A percentile compares a stretch with the other conserved stretches of the same genome.
phyloP scores from a whole-genome alignment of 2,797 vertebrate genomes.

The Liasis olivaceus region DNA sequence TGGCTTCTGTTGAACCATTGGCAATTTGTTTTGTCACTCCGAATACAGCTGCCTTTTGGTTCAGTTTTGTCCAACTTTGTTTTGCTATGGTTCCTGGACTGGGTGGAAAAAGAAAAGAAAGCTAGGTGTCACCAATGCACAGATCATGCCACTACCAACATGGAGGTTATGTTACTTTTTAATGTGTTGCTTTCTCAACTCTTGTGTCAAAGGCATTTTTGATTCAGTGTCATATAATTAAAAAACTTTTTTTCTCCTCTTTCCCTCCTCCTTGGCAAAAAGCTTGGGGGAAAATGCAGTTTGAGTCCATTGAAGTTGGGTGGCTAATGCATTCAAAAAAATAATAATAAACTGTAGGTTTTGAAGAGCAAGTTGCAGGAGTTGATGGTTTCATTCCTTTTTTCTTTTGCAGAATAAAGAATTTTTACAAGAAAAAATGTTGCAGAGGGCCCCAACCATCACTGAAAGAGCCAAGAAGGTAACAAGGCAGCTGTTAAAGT shows the following conservation, averaged over 20 bases:
- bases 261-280: neutral
- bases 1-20: neutral
- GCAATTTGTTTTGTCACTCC: neutral
- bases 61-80: neutral
- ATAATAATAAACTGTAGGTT: constrained; percentile 23
- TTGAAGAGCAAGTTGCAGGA: constrained; percentile 32
- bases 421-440: constrained; percentile 92
- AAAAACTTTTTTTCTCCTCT: neutral
- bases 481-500: constrained; percentile 17
- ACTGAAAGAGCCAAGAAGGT: constrained; percentile 95
- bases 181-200: neutral
- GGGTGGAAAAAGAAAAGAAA: neutral
- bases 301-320: neutral
- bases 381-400: neutral
- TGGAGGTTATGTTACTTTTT: neutral
- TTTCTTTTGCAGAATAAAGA: constrained; percentile 86
- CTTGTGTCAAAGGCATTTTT: neutral
- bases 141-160: neutral
- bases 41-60: neutral
- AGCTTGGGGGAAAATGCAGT: neutral
- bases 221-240: constrained; percentile 8
- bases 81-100: neutral
- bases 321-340: neutral
- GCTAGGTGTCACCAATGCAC: neutral
- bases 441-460: constrained; percentile 94